A percentile compares a stretch with the other conserved stretches of the same genome.
Evolutionary conservation across 2,888 invertebrate species (phyloP).

Genomic region (Ceratothoa steindachneri): DNA sequence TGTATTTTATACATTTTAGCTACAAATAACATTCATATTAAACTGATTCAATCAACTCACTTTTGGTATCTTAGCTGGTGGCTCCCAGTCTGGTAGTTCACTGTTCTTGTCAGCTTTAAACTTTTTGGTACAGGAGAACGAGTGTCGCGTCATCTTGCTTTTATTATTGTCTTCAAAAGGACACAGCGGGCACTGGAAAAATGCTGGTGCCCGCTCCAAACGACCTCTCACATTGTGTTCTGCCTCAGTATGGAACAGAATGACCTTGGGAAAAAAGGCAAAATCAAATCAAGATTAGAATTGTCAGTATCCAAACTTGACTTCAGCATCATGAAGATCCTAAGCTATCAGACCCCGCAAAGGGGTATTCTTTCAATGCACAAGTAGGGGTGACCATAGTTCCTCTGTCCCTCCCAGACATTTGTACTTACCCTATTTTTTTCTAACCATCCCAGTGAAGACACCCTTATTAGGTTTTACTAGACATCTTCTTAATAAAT

Average conservation of each 20-base stretch:
- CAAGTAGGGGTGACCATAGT: no score
- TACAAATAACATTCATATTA: no score
- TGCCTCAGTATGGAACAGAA: conserved; percentile 84
- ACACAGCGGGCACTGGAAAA: conserved; percentile 88
- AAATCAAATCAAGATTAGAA: not conserved
- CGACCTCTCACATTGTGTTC: conserved; percentile 79
- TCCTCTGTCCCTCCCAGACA: no score
- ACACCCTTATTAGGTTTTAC: no score
- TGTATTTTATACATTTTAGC: not conserved
- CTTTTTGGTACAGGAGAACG: conserved; percentile 80
- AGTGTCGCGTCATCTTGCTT: conserved; percentile 81
- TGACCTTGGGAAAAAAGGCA: conserved; percentile 64
- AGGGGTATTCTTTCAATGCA: no score
- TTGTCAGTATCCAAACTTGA: not conserved
- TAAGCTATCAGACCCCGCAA: not conserved
- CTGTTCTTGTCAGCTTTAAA: conserved; percentile 80
- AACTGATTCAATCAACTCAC: not conserved
- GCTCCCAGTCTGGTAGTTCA: conserved; percentile 78
- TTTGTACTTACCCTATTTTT: no score
- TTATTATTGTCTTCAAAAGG: conserved; percentile 91
- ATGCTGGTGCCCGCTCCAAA: conserved; percentile 72
- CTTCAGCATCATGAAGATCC: not conserved
- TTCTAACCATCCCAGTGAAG: no score
- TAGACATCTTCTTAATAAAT: no score
- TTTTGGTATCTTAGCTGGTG: conserved; percentile 85